A percentile compares a stretch with the other conserved stretches of the same genome.
Evolutionary conservation across 1,140 invertebrate genomes (phyloP).

Genomic region (Lepidurus couesii): DNA sequence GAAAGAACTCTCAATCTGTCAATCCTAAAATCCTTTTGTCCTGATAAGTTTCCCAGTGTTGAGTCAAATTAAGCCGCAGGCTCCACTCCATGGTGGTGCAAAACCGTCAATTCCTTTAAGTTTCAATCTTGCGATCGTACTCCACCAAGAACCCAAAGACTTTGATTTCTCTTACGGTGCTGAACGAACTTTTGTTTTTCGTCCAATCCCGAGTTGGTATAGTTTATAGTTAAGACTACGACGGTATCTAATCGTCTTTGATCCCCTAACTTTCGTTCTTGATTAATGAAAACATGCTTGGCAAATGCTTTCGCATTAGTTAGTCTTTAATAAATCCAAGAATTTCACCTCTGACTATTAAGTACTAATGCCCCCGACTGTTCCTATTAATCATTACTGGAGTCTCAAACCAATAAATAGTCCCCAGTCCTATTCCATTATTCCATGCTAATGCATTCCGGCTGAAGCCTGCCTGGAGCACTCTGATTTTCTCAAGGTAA

Average conservation of each 20-base stretch:
- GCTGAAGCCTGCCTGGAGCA: constrained; percentile 69
- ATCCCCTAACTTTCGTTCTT: constrained; percentile 72
- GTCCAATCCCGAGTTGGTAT: constrained; percentile 69
- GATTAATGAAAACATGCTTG: constrained; percentile 78
- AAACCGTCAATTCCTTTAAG: constrained; percentile 85
- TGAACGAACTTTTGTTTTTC: constrained; percentile 47
- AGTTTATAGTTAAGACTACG: constrained; percentile 81
- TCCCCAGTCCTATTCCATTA: constrained; percentile 75
- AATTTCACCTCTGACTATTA: constrained; percentile 61
- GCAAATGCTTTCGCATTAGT: constrained; percentile 69
- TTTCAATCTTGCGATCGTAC: constrained; percentile 89
- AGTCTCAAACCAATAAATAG: constrained; percentile 51
- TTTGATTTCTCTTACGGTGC: constrained; percentile 65
- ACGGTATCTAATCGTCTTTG: constrained; percentile 76
- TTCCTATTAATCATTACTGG: constrained; percentile 57
- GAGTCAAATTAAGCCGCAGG: constrained; percentile 90
- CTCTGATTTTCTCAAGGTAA: constrained; percentile 78
- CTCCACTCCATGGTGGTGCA: constrained; percentile 81
- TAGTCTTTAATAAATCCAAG: constrained; percentile 51
- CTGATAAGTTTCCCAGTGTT: constrained; percentile 78
- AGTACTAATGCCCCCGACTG: constrained; percentile 67
- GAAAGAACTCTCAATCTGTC: constrained; percentile 87
- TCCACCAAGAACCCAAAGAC: constrained; percentile 79
- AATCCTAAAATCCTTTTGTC: constrained; percentile 78
- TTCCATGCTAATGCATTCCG: constrained; percentile 74